A percentile compares a stretch with the other conserved stretches of the same genome.
Conservation (phyloP, 2,797 vertebrate species). For the Uromys caudimaculatus region DNA sequence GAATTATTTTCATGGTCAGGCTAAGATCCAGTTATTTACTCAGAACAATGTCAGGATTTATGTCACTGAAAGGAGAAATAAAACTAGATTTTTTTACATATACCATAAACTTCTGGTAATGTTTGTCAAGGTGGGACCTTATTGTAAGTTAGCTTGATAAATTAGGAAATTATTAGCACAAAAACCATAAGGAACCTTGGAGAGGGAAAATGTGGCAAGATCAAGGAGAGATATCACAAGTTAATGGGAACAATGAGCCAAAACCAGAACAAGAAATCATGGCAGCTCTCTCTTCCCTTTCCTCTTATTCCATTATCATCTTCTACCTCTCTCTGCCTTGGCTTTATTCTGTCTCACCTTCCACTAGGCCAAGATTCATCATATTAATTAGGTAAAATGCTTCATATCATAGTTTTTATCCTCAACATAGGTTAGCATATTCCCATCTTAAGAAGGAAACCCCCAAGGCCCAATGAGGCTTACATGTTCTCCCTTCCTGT, state of each 20-base stretch:
- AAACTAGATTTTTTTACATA: conserved; percentile 49
- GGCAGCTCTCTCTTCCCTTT: neutral
- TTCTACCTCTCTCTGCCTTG: neutral
- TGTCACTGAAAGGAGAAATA: conserved; percentile 51
- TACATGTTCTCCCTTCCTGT: neutral
- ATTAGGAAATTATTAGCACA: conserved; percentile 17
- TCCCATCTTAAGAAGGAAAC: neutral
- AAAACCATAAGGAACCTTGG: neutral
- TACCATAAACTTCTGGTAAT: neutral
- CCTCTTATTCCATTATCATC: neutral
- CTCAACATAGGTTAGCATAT: neutral
- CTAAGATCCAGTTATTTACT: conserved; percentile 16
- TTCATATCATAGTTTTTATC: neutral
- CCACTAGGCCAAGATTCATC: neutral
- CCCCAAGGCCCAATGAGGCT: neutral
- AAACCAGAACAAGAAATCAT: neutral
- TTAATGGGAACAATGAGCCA: neutral
- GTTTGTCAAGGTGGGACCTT: neutral
- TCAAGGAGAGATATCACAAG: neutral
- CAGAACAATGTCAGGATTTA: conserved; percentile 12
- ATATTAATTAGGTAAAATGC: neutral
- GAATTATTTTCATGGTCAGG: conserved; percentile 58
- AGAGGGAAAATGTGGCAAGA: neutral
- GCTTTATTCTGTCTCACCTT: neutral
- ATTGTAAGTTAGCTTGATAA: conserved; percentile 49